Evolutionary conservation across 2,797 vertebrate genomes (phyloP).

Genomic region (Chloroceryle inda): DNA sequence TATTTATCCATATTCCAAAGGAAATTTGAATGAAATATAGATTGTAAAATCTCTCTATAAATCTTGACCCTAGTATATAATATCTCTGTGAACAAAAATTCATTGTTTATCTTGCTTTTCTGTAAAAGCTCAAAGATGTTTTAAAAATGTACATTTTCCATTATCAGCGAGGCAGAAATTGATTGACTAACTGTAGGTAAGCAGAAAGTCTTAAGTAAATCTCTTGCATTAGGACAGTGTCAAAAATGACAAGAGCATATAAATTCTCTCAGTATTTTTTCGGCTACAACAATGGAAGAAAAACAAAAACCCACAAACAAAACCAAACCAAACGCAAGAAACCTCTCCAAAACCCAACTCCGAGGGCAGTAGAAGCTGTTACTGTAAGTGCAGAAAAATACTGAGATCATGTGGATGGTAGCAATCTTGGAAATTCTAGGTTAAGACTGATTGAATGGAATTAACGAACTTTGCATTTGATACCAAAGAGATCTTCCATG

Average conservation of each 20-base stretch:
- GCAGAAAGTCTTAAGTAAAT: not conserved
- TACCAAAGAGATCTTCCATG: not conserved
- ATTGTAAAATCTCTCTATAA: not conserved
- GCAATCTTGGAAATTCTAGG: not conserved
- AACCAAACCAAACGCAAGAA: not conserved
- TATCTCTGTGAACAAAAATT: not conserved
- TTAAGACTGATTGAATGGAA: not conserved
- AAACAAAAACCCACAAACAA: too few species aligned
- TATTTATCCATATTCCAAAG: not conserved
- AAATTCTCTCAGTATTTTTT: not conserved
- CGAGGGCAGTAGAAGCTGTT: not conserved
- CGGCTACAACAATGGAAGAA: not conserved
- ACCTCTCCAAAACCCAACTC: not conserved
- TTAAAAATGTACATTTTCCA: not conserved
- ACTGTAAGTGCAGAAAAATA: conserved; percentile 3
- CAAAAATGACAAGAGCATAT: not conserved
- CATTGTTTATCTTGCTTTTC: not conserved
- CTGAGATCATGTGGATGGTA: not conserved
- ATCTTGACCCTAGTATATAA: not conserved
- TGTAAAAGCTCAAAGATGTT: not conserved
- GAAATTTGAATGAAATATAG: not conserved
- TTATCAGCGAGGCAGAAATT: not conserved
- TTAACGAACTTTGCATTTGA: not conserved
- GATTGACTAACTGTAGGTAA: not conserved
- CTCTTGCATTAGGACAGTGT: not conserved